Conservation (phyloP, 2,888 invertebrate genomes). For the Chrysolina haemoptera region DNA sequence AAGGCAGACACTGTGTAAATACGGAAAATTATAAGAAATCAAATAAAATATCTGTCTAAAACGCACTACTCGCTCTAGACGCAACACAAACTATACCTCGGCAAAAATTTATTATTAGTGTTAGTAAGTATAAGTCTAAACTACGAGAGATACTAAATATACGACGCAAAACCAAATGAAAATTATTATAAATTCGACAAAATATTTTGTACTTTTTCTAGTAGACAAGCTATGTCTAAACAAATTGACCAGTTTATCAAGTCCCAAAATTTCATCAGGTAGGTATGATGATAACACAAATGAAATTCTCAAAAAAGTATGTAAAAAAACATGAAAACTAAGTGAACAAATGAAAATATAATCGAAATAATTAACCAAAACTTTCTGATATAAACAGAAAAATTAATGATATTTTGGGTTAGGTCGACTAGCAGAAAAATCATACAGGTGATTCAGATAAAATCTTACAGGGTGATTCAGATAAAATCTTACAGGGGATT, state of each 20-base stretch:
- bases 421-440: no score
- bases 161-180: slow-evolving; percentile 18
- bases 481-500: no score
- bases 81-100: slow-evolving; percentile 70
- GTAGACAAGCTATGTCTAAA: neutral
- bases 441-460: no score
- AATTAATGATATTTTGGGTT: no score
- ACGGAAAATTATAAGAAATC: slow-evolving; percentile 28
- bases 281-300: neutral
- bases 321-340: no score
- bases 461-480: no score
- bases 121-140: slow-evolving; percentile 37
- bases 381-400: no score
- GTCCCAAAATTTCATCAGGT: neutral
- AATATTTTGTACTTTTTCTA: neutral
- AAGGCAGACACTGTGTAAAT: slow-evolving; percentile 52
- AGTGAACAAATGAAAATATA: no score
- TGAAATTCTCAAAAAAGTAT: no score
- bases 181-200: slow-evolving; percentile 8
- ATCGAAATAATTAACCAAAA: no score
- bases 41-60: slow-evolving; percentile 47
- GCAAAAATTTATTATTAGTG: slow-evolving; percentile 53
- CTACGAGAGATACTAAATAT: slow-evolving; percentile 32
- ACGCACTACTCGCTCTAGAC: slow-evolving; percentile 59
- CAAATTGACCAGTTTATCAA: neutral